These are phyloP conservation scores for Dromaius novaehollandiae DNA, from an alignment of 2,113 vertebrate genomes.

Conservation along the genomic window DNA sequence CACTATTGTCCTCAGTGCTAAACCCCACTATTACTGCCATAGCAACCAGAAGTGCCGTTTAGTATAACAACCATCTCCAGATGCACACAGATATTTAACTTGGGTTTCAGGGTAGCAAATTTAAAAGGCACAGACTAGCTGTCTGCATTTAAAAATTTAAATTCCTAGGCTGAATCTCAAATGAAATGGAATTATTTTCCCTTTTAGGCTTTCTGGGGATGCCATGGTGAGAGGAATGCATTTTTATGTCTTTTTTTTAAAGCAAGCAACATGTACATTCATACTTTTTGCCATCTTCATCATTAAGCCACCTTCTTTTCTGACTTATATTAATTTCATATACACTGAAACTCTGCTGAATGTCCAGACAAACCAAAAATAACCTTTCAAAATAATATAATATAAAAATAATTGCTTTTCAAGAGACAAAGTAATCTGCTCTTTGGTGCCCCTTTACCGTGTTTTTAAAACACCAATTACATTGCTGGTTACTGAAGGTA, in stretches of 20 bases:
- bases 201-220: not conserved
- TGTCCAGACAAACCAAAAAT: conserved; percentile 36
- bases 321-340: not conserved
- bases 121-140: not conserved
- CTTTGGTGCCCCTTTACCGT: not conserved
- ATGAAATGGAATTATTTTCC: not conserved
- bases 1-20: not conserved
- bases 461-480: not conserved
- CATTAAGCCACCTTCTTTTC: conserved; percentile 21
- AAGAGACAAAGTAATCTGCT: not conserved
- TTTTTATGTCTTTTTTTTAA: conserved; percentile 16
- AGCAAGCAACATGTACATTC: not conserved
- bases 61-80: not conserved
- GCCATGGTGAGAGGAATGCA: not conserved
- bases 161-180: conserved; percentile 9
- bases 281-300: not conserved
- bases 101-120: not conserved
- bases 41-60: not conserved
- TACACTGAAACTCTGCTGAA: not conserved
- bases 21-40: not conserved
- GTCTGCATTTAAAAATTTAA: not conserved
- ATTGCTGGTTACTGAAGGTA: not conserved
- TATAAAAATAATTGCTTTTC: not conserved
- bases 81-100: not conserved
- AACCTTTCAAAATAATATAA: not conserved